These are phyloP conservation scores for Sialia sialis DNA, from an alignment of 2,113 vertebrate species.

Conservation along the genomic window DNA sequence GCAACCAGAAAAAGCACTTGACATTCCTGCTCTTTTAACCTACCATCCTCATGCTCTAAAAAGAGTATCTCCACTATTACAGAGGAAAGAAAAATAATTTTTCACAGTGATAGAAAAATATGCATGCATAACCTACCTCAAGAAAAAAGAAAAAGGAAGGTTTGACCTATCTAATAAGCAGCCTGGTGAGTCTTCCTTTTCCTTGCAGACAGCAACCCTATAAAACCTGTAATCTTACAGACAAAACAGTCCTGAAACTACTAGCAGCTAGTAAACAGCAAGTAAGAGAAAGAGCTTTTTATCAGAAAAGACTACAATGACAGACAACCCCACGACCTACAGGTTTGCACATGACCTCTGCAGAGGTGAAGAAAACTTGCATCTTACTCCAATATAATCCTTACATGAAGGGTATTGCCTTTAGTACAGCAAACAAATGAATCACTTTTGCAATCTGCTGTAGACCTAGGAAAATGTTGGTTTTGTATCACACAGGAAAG, in stretches of 20 bases:
- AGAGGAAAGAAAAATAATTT: not conserved
- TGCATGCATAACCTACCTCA: not conserved
- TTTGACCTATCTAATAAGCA: not conserved
- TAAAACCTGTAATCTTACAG: not conserved
- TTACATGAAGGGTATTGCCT: not conserved
- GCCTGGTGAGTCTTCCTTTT: not conserved
- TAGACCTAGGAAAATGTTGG: not conserved
- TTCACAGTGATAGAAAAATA: constrained; percentile 4
- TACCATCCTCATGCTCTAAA: constrained; percentile 6
- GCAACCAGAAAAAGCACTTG: not conserved
- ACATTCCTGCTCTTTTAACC: constrained; percentile 28
- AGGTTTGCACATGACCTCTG: not conserved
- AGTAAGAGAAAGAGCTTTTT: not conserved
- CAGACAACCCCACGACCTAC: not conserved
- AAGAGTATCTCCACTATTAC: not conserved
- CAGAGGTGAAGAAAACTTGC: not conserved
- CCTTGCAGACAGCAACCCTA: not conserved
- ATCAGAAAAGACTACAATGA: not conserved
- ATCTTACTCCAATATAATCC: not conserved
- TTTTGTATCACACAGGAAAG: not conserved
- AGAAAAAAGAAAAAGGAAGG: not conserved
- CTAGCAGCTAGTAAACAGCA: not conserved
- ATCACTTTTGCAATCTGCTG: not conserved
- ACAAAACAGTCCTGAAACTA: not conserved
- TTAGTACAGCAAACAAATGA: not conserved